These are phyloP conservation scores for Castor canadensis DNA, from an alignment of 2,113 vertebrate species.

Conservation along the genomic window DNA sequence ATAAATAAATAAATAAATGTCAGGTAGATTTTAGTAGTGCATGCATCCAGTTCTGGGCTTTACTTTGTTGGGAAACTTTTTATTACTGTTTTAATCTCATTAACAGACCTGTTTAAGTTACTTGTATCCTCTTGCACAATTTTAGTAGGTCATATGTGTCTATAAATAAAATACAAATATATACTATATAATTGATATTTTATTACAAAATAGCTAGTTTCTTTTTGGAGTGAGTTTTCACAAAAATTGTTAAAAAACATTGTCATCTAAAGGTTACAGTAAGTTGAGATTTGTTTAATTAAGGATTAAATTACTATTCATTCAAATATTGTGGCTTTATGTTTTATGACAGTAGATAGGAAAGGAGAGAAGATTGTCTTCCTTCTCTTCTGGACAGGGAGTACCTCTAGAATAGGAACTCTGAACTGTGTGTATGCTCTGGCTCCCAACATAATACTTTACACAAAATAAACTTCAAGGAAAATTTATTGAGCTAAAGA, in stretches of 20 bases:
- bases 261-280: neutral
- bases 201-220: neutral
- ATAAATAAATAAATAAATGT: too few relatives aligned
- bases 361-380: neutral
- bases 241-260: neutral
- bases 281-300: neutral
- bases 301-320: neutral
- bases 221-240: neutral
- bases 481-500: neutral
- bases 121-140: too few relatives aligned
- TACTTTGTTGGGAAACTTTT: too few relatives aligned
- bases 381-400: neutral
- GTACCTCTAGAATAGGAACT: neutral
- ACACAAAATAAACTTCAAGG: neutral
- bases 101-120: too few relatives aligned
- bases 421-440: neutral
- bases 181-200: neutral
- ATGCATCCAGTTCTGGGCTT: too few relatives aligned
- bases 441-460: neutral
- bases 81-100: too few relatives aligned
- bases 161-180: too few relatives aligned
- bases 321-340: neutral
- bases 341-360: neutral
- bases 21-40: too few relatives aligned
- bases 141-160: too few relatives aligned